Percentiles rank a stretch among this genome's conserved stretches.
These are phyloP conservation scores for Panthera tigris DNA, from an alignment of 2,113 vertebrate genomes.

Conservation along the genomic window DNA sequence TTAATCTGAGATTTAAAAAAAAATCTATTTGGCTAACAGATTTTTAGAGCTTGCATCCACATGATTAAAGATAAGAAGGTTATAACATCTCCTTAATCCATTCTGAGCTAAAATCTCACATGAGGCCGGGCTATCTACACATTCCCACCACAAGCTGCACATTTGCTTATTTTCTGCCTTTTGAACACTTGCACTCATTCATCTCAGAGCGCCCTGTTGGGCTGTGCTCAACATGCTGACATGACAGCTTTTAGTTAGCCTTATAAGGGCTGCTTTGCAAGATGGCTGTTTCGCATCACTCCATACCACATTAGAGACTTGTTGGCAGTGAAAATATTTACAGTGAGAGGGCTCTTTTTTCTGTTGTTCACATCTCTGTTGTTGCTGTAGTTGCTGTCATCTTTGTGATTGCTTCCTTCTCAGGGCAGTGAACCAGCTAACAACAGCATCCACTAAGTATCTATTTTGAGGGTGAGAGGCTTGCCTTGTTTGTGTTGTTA, in stretches of 20 bases:
- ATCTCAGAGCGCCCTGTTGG: neutral
- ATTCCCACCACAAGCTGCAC: neutral
- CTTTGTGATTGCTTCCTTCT: conserved; percentile 15
- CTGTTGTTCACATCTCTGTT: neutral
- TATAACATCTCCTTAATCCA: neutral
- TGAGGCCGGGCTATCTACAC: neutral
- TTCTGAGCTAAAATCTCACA: neutral
- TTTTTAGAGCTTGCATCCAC: conserved; percentile 4
- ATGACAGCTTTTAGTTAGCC: neutral
- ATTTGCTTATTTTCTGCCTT: conserved; percentile 33
- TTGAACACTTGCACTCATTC: neutral
- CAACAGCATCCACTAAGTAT: neutral
- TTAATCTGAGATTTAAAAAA: neutral
- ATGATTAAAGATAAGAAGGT: conserved; percentile 7
- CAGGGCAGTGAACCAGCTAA: conserved; percentile 58
- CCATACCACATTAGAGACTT: neutral
- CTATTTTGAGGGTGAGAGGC: conserved; percentile 44
- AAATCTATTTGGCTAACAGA: neutral
- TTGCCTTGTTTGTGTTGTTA: conserved; percentile 57
- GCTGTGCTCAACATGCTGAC: neutral
- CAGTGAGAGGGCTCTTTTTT: neutral
- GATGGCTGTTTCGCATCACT: neutral
- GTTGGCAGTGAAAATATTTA: neutral
- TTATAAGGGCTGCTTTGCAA: neutral
- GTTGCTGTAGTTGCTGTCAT: neutral